phyloP scores from a whole-genome alignment of 2,113 vertebrate genomes.

The Tylochromis polylepis region DNA sequence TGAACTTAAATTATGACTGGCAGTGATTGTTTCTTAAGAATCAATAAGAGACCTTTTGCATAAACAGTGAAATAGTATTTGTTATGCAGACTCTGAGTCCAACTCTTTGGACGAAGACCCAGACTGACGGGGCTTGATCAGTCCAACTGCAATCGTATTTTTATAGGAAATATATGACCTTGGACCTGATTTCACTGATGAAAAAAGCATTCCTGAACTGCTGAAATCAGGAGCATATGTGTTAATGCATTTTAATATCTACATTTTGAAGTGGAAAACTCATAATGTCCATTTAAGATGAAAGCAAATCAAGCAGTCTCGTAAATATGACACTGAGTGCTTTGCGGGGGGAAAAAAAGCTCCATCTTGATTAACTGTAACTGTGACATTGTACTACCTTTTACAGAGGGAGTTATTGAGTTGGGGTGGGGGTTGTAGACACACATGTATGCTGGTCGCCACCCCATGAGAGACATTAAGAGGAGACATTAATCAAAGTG shows the following conservation, averaged over 20 bases:
- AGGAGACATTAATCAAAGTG: neutral
- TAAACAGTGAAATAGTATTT: neutral
- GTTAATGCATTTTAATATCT: neutral
- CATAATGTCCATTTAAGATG: neutral
- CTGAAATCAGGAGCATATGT: neutral
- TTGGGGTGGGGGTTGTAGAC: neutral
- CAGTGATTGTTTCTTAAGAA: neutral
- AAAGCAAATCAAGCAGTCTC: neutral
- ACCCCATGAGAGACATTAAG: neutral
- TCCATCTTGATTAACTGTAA: neutral
- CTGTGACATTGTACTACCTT: conserved; percentile 13
- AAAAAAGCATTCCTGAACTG: neutral
- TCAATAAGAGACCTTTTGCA: neutral
- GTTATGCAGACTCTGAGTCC: neutral
- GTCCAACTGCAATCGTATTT: neutral
- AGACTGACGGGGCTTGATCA: neutral
- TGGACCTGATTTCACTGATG: neutral
- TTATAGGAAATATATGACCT: accelerated
- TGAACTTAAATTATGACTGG: neutral
- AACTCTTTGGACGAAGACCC: neutral
- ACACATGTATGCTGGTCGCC: neutral
- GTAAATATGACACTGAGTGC: neutral
- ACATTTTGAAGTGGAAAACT: neutral
- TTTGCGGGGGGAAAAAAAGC: neutral
- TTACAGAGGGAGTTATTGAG: neutral